Conservation (phyloP, 2,113 vertebrate species). For the Columbina picui region DNA sequence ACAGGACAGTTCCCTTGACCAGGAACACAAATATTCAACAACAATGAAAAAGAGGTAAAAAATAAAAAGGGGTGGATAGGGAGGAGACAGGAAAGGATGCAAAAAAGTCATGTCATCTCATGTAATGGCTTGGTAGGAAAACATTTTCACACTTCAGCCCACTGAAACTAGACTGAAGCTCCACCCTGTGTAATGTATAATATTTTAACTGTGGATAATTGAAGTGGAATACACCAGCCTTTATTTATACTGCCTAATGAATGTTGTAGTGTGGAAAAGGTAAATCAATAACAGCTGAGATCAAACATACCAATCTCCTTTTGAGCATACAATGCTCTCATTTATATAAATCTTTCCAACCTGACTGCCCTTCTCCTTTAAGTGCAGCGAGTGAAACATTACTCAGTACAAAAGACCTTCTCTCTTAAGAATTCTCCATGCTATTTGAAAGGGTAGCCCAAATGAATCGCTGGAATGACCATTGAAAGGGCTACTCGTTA, state of each 20-base stretch:
- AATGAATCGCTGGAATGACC: conserved; percentile 60
- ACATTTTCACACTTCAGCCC: conserved; percentile 49
- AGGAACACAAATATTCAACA: background rate
- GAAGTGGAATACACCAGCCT: conserved; percentile 64
- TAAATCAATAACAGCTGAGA: conserved; percentile 76
- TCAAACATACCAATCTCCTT: conserved; percentile 74
- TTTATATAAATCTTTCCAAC: conserved; percentile 76
- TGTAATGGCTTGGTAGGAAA: conserved; percentile 45
- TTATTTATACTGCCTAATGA: conserved; percentile 72
- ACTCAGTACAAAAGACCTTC: conserved; percentile 36
- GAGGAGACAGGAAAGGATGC: background rate
- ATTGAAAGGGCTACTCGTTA: conserved; percentile 54
- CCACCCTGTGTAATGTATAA: conserved; percentile 36
- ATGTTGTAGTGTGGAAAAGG: conserved; percentile 74
- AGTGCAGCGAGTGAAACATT: background rate
- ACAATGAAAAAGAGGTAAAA: background rate
- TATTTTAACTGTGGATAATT: conserved; percentile 64
- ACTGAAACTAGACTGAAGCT: conserved; percentile 58
- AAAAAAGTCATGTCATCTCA: conserved; percentile 5
- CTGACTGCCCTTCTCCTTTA: conserved; percentile 38
- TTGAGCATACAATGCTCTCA: conserved; percentile 70
- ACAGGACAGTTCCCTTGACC: background rate
- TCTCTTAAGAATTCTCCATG: conserved; percentile 34
- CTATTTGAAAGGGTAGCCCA: conserved; percentile 34
- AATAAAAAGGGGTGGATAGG: background rate